phyloP scores from a whole-genome alignment of 1,140 invertebrate genomes.

The Protaetia brevitarsis region DNA sequence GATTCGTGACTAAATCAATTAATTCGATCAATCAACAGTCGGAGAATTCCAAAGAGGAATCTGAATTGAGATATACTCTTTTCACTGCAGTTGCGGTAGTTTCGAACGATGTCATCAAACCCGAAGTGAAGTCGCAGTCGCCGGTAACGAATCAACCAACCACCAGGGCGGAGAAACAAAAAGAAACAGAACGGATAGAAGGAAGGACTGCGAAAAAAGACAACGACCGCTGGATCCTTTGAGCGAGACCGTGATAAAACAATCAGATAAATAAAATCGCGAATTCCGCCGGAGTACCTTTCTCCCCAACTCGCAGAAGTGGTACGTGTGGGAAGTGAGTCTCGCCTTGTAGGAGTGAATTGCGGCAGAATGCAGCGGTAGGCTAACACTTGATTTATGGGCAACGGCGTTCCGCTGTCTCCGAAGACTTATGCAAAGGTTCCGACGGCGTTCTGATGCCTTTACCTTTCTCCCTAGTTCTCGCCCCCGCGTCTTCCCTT shows the following conservation, averaged over 20 bases:
- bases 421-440: conserved; percentile 21
- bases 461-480: background rate
- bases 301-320: background rate
- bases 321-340: background rate
- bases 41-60: background rate
- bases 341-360: background rate
- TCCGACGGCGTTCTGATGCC: background rate
- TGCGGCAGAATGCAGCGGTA: background rate
- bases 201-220: background rate
- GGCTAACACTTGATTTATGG: conserved; percentile 8
- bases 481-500: background rate
- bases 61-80: background rate
- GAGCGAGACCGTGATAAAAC: conserved; percentile 15
- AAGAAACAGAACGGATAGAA: background rate
- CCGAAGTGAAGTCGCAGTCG: background rate
- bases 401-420: conserved; percentile 18
- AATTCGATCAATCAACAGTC: background rate
- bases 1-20: too few species aligned
- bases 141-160: background rate
- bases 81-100: conserved; percentile 9
- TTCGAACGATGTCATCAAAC: conserved; percentile 2
- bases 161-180: background rate
- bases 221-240: conserved; percentile 14
- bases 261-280: conserved; percentile 18
- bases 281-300: background rate